phyloP scores from a whole-genome alignment of 2,888 invertebrate genomes.

The Spodoptera exigua region DNA sequence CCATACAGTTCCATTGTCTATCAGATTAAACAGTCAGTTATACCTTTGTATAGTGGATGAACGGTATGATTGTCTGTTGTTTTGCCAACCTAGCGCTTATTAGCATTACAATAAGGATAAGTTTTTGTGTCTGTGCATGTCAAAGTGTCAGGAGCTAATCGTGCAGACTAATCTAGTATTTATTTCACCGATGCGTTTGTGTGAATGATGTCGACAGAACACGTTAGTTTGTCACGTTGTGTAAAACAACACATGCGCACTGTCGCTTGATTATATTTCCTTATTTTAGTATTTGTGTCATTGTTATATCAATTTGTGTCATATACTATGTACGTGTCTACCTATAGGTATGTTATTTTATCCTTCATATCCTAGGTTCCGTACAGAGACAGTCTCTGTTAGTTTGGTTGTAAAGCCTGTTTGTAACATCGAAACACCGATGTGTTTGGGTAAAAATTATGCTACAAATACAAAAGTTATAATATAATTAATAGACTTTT shows the following conservation, averaged over 20 bases:
- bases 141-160: constrained; percentile 1
- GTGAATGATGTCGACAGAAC: background rate
- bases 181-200: background rate
- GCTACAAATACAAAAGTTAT: too few species aligned
- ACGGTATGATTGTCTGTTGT: too few species aligned
- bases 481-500: too few species aligned
- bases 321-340: background rate
- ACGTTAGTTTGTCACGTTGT: constrained; percentile 3
- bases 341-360: constrained; percentile 3
- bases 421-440: too few species aligned
- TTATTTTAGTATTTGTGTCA: constrained; percentile 27
- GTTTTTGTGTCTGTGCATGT: background rate
- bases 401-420: too few species aligned
- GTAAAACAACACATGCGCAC: constrained; percentile 8
- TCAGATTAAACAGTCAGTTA: too few species aligned
- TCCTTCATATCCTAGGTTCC: background rate
- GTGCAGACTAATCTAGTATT: background rate
- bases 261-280: constrained; percentile 28
- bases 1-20: too few species aligned
- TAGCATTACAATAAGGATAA: background rate
- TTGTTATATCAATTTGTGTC: background rate
- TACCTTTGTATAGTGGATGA: too few species aligned
- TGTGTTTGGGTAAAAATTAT: too few species aligned
- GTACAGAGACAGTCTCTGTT: too few species aligned
- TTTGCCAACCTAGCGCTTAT: background rate